These are phyloP conservation scores for Helicolenus hilgendorfi DNA, from an alignment of 2,797 vertebrate genomes.

Conservation along the genomic window DNA sequence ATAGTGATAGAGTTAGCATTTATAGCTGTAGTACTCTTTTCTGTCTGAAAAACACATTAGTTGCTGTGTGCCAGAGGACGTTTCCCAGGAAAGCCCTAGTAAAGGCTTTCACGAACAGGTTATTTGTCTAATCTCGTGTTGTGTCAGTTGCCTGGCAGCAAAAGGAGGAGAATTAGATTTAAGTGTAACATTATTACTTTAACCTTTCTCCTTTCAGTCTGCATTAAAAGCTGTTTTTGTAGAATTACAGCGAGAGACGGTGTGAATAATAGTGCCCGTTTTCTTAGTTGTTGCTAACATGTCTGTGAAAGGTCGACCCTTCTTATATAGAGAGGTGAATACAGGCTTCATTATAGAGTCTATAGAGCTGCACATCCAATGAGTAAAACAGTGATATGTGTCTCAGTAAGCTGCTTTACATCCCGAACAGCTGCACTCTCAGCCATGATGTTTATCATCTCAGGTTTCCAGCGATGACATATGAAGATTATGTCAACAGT, in stretches of 20 bases:
- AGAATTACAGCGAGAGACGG: not conserved
- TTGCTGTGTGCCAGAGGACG: not conserved
- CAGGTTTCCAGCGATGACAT: conserved; percentile 46
- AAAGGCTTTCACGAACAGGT: not conserved
- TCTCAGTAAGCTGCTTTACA: conserved; percentile 23
- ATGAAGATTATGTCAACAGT: conserved; percentile 45
- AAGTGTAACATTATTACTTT: not conserved
- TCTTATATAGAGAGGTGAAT: not conserved
- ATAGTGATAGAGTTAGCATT: not conserved
- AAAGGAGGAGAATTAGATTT: not conserved
- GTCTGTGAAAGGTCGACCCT: not conserved
- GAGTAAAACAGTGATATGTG: conserved; percentile 33
- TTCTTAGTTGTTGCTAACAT: not conserved
- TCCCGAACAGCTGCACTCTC: conserved; percentile 62
- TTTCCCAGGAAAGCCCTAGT: not conserved
- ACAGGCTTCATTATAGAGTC: not conserved
- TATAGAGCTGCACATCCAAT: not conserved
- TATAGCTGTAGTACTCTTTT: not conserved
- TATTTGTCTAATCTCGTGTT: not conserved
- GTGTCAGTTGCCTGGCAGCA: not conserved
- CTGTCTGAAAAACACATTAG: not conserved
- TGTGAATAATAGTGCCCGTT: not conserved
- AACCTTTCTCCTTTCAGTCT: not conserved
- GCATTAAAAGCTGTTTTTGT: not conserved
- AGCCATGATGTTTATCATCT: conserved; percentile 30